phyloP scores from a whole-genome alignment of 2,797 vertebrate species.

The Megaceryle alcyon region DNA sequence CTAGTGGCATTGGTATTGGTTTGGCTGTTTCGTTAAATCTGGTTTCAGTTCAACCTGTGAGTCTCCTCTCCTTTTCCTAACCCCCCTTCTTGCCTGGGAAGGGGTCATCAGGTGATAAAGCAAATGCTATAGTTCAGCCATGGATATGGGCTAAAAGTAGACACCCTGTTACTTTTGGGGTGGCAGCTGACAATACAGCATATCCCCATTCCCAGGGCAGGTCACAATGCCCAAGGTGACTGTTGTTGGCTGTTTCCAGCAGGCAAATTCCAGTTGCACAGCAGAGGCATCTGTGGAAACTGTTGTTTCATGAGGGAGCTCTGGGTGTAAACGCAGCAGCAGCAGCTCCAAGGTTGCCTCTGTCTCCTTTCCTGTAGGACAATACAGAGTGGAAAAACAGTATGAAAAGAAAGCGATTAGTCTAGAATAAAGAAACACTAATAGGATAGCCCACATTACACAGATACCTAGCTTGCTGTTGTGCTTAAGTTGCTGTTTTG shows the following conservation, averaged over 20 bases:
- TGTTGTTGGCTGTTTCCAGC: not conserved
- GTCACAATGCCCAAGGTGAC: not conserved
- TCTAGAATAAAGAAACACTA: not conserved
- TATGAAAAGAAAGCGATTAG: not conserved
- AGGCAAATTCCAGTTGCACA: not conserved
- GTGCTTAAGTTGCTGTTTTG: not conserved
- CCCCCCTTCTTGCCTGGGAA: not conserved
- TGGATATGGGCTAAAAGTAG: no score
- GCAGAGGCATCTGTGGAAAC: not conserved
- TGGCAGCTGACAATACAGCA: not conserved
- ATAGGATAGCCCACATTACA: not conserved
- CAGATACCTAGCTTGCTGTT: not conserved
- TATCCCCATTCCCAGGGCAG: no score
- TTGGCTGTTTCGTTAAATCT: no score
- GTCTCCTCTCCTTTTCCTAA: no score
- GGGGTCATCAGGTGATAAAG: no score
- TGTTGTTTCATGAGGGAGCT: not conserved
- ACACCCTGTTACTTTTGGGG: not conserved
- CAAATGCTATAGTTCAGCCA: no score
- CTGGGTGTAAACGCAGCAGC: not conserved
- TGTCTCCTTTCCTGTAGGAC: not conserved
- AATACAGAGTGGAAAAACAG: not conserved
- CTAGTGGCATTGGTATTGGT: no score
- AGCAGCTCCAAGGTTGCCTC: not conserved
- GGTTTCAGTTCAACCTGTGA: no score